Evolutionary conservation across 2,888 invertebrate genomes (phyloP).

Genomic region (Dioctria linearis): DNA sequence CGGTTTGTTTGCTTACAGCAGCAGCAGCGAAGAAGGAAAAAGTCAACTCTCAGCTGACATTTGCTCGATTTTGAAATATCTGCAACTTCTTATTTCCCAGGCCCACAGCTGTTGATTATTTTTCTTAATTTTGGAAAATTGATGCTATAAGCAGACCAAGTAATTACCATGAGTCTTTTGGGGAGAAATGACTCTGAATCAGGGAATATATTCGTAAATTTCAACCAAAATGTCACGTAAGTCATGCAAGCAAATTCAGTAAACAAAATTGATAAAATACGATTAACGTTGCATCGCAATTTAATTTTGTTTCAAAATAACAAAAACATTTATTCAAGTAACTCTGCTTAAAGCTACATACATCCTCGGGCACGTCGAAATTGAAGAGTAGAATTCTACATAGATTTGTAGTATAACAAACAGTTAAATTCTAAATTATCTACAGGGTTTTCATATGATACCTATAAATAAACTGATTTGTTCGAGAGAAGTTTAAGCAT

Average conservation of each 20-base stretch:
- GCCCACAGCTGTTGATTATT: background rate
- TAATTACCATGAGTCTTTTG: constrained; percentile 23
- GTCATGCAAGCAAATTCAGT: constrained; percentile 68
- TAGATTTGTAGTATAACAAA: too few species aligned
- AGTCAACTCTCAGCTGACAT: background rate
- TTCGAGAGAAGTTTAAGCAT: too few species aligned
- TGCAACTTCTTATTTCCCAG: background rate
- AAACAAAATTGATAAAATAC: background rate
- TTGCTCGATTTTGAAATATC: background rate
- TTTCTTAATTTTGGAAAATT: background rate
- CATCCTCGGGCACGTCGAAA: too few species aligned
- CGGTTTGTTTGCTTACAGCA: background rate
- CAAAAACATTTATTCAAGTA: too few species aligned
- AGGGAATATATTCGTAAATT: constrained; percentile 94
- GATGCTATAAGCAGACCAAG: constrained; percentile 10
- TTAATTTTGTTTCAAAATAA: too few species aligned
- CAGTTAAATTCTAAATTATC: too few species aligned
- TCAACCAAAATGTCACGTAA: constrained; percentile 99
- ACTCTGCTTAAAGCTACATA: too few species aligned
- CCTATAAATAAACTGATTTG: too few species aligned
- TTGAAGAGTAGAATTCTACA: too few species aligned
- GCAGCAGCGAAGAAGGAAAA: background rate
- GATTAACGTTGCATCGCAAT: constrained; percentile 3
- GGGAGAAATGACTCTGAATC: constrained; percentile 72
- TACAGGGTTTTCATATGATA: too few species aligned